Evolutionary conservation across 2,797 vertebrate species (phyloP).

Genomic region (Luscinia megarhynchos): DNA sequence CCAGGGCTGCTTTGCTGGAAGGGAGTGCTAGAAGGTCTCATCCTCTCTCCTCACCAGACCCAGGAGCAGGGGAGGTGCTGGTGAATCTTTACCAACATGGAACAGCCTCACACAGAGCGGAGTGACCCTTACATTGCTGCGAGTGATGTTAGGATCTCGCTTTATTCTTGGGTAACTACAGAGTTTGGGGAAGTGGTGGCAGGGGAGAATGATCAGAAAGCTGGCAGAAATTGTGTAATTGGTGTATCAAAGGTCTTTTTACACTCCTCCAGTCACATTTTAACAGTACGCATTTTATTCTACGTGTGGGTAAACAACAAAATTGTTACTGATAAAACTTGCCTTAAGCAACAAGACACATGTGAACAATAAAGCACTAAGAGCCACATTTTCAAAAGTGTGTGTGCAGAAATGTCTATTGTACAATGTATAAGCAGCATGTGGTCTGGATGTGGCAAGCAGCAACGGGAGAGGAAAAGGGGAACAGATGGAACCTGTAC

Average conservation of each 20-base stretch:
- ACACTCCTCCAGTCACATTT: background rate
- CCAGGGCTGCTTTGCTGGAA: background rate
- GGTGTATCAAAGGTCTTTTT: constrained; percentile 27
- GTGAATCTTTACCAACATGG: background rate
- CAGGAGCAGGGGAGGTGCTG: background rate
- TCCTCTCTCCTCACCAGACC: background rate
- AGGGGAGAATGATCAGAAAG: background rate
- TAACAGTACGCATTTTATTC: constrained; percentile 34
- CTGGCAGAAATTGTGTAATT: constrained; percentile 25
- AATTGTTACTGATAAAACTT: constrained; percentile 45
- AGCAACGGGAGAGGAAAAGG: constrained; percentile 49
- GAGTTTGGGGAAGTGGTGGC: constrained; percentile 2
- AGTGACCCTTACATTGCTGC: background rate
- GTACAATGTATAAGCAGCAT: constrained; percentile 68
- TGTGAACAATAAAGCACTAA: constrained; percentile 53
- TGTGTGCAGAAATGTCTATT: constrained; percentile 58
- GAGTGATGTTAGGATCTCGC: background rate
- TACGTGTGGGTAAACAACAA: constrained; percentile 42
- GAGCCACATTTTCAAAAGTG: constrained; percentile 55
- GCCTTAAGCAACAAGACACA: constrained; percentile 53
- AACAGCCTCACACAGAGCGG: background rate
- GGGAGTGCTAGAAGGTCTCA: background rate
- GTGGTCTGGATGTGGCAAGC: constrained; percentile 65
- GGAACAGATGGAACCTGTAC: constrained; percentile 68
- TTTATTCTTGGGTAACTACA: background rate